Conservation (phyloP, 2,113 vertebrate species). For the Polyodon spathula region DNA sequence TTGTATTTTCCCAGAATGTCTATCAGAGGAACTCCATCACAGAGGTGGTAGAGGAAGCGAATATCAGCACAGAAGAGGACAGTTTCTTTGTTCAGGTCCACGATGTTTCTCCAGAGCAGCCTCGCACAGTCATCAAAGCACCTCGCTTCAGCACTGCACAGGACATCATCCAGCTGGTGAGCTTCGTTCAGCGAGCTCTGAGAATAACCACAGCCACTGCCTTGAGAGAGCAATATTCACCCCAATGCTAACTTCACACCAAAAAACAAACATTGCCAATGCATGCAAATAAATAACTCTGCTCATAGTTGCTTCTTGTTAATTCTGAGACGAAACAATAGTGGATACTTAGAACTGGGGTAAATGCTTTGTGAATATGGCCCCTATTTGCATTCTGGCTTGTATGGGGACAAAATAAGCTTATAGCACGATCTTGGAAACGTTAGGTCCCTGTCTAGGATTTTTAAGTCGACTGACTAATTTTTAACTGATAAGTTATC, state of each 20-base stretch:
- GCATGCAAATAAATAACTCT: too few species aligned
- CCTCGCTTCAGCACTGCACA: slow-evolving; percentile 85
- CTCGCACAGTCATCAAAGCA: slow-evolving; percentile 89
- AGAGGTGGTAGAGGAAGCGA: slow-evolving; percentile 54
- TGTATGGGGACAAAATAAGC: not conserved
- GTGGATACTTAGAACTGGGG: too few species aligned
- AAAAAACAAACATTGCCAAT: too few species aligned
- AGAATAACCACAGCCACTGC: too few species aligned
- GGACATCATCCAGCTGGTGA: slow-evolving; percentile 95
- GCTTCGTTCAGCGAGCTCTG: not conserved
- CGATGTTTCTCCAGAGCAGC: slow-evolving; percentile 93
- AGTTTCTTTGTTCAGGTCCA: slow-evolving; percentile 94
- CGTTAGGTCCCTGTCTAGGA: not conserved
- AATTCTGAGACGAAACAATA: too few species aligned
- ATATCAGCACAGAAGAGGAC: slow-evolving; percentile 61
- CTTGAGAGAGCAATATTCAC: too few species aligned
- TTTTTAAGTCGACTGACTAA: too few species aligned
- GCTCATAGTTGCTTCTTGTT: too few species aligned
- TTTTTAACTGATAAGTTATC: too few species aligned
- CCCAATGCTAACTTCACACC: too few species aligned
- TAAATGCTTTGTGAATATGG: not conserved
- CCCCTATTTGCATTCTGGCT: not conserved
- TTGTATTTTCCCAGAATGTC: slow-evolving; percentile 53
- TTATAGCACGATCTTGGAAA: not conserved
- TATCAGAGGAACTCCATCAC: slow-evolving; percentile 54